Percentiles rank a stretch among this genome's conserved stretches.
phyloP scores from a whole-genome alignment of 2,797 vertebrate genomes.

The Spinibarbus caldwelli region DNA sequence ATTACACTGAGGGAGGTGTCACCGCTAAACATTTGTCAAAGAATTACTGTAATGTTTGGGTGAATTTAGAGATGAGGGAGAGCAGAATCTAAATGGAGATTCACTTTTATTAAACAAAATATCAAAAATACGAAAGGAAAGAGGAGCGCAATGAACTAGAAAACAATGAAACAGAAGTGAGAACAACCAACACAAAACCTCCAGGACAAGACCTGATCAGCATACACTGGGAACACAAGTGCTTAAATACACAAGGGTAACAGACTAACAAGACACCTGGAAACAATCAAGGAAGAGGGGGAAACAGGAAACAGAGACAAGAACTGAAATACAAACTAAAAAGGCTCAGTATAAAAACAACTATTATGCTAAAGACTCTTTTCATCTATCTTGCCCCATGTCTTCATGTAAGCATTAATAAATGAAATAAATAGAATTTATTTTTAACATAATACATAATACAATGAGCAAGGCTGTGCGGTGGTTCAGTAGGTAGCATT shows the following conservation, averaged over 20 bases:
- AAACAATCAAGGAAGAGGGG: not conserved
- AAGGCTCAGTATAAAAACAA: not conserved
- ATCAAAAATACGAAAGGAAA: not conserved
- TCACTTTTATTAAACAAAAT: not conserved
- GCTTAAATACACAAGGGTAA: not conserved
- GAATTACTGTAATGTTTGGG: slow-evolving; percentile 1
- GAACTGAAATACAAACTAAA: not conserved
- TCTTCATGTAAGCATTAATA: not conserved
- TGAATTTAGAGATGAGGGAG: not conserved
- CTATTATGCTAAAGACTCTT: not conserved
- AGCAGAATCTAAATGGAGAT: not conserved
- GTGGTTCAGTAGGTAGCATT: not conserved
- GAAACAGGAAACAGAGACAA: not conserved
- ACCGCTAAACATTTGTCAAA: slow-evolving; percentile 53
- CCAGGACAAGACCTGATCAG: not conserved
- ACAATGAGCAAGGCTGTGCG: not conserved
- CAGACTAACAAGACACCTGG: not conserved
- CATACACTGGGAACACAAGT: not conserved
- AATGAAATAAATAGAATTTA: not conserved
- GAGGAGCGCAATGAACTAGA: not conserved
- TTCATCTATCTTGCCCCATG: not conserved
- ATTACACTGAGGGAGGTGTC: slow-evolving; percentile 51
- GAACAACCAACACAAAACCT: not conserved
- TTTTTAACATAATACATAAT: not conserved
- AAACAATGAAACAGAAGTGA: not conserved